Conservation (phyloP, 2,888 invertebrate genomes). For the Timema podura region DNA sequence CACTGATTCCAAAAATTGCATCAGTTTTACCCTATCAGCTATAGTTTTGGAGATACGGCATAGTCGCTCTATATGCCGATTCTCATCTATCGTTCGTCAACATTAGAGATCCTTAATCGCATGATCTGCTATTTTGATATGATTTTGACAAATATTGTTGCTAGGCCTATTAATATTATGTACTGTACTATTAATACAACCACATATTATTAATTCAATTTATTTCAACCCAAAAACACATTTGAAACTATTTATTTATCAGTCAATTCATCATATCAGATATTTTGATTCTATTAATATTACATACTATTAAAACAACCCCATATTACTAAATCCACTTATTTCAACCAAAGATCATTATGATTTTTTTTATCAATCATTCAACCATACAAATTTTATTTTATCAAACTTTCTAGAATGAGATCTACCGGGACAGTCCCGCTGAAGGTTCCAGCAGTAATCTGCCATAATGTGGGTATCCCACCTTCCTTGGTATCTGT, state of each 20-base stretch:
- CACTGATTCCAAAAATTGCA: background rate
- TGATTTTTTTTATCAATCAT: background rate
- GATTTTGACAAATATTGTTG: too few relatives aligned
- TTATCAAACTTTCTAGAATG: background rate
- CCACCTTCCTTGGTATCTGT: slow-evolving; percentile 14
- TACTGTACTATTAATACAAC: background rate
- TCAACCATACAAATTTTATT: background rate
- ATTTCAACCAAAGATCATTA: too few relatives aligned
- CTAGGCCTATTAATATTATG: too few relatives aligned
- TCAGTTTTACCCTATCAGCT: background rate
- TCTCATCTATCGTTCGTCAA: background rate
- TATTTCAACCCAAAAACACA: too few relatives aligned
- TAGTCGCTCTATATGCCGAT: background rate
- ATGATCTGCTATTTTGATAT: too few relatives aligned
- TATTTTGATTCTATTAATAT: too few relatives aligned
- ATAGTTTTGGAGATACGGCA: background rate
- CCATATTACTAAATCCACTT: too few relatives aligned
- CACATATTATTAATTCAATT: background rate
- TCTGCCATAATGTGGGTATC: slow-evolving; percentile 9
- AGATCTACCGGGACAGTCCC: background rate
- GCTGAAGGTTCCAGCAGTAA: slow-evolving; percentile 18
- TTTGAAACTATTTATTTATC: too few relatives aligned
- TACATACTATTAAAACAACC: too few relatives aligned
- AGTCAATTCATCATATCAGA: too few relatives aligned
- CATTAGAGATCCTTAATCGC: background rate